Evolutionary conservation across 2,113 vertebrate genomes (phyloP).

Genomic region (Hassar affinis): DNA sequence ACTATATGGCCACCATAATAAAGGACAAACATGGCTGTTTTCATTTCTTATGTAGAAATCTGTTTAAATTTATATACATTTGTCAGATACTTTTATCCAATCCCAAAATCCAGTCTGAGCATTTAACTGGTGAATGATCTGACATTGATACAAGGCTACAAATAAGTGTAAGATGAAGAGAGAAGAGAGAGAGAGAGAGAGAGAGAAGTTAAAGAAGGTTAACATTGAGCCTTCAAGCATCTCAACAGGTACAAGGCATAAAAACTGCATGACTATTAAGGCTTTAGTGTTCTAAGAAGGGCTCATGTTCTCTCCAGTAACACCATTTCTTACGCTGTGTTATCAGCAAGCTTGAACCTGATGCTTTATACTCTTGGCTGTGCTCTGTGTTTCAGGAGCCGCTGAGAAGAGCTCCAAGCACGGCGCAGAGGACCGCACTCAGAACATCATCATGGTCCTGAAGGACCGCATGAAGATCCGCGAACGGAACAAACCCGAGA

Average conservation of each 20-base stretch:
- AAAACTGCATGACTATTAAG: background rate
- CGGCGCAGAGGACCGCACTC: conserved; percentile 92
- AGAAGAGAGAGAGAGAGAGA: conserved; percentile 2
- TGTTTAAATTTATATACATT: background rate
- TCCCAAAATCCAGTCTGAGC: background rate
- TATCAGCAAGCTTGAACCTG: background rate
- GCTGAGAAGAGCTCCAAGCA: conserved; percentile 98
- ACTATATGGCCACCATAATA: too few species aligned
- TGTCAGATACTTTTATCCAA: background rate
- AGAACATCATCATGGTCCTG: conserved; percentile 98
- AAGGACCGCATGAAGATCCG: conserved; percentile 99
- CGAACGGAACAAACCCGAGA: conserved; percentile 96
- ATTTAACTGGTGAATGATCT: background rate
- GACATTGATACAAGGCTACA: background rate
- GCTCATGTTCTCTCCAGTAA: background rate
- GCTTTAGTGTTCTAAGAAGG: background rate
- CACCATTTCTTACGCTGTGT: background rate
- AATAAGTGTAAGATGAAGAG: background rate
- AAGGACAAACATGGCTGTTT: background rate
- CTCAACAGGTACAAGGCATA: background rate
- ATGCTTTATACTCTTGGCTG: background rate
- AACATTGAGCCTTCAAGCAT: background rate
- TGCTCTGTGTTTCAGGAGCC: conserved; percentile 73
- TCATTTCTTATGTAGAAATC: background rate
- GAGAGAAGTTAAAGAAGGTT: background rate